These are phyloP conservation scores for Oscheius sp. DNA, from an alignment of 2,888 invertebrate genomes.

Conservation along the genomic window DNA sequence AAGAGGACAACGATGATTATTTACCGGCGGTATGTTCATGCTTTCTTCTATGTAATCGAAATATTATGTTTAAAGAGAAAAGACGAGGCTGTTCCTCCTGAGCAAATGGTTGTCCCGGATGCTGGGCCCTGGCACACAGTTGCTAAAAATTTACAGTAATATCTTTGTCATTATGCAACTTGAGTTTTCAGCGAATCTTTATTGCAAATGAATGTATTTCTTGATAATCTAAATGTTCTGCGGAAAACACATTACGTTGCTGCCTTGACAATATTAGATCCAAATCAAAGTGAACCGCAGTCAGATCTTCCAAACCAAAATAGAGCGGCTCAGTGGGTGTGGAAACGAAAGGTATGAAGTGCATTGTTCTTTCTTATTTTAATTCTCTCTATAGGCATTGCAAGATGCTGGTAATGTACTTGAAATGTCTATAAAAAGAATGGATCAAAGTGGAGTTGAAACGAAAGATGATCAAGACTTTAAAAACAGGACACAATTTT, in stretches of 20 bases:
- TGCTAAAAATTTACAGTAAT: constrained; percentile 69
- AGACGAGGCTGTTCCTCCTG: constrained; percentile 16
- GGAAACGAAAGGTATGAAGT: constrained; percentile 52
- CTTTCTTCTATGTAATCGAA: neutral
- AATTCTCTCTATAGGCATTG: constrained; percentile 51
- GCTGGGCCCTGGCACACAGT: constrained; percentile 72
- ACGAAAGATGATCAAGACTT: constrained; percentile 12
- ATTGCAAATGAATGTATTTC: constrained; percentile 65
- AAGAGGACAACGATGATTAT: neutral
- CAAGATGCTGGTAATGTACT: constrained; percentile 59
- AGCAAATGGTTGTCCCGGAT: constrained; percentile 57
- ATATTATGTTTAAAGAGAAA: neutral
- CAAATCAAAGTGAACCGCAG: constrained; percentile 40
- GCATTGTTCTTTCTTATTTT: neutral
- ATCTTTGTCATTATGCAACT: constrained; percentile 3
- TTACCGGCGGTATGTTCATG: neutral
- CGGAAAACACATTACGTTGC: constrained; percentile 59
- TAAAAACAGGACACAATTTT: constrained; percentile 10
- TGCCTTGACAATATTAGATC: constrained; percentile 51
- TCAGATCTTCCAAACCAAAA: constrained; percentile 38
- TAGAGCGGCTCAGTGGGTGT: constrained; percentile 62
- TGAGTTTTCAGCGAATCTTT: constrained; percentile 61
- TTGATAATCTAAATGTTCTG: constrained; percentile 63
- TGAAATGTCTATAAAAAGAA: constrained; percentile 32
- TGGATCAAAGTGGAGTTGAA: constrained; percentile 20